Conservation (phyloP, 2,888 invertebrate genomes). For the Dynastes hyllus region DNA sequence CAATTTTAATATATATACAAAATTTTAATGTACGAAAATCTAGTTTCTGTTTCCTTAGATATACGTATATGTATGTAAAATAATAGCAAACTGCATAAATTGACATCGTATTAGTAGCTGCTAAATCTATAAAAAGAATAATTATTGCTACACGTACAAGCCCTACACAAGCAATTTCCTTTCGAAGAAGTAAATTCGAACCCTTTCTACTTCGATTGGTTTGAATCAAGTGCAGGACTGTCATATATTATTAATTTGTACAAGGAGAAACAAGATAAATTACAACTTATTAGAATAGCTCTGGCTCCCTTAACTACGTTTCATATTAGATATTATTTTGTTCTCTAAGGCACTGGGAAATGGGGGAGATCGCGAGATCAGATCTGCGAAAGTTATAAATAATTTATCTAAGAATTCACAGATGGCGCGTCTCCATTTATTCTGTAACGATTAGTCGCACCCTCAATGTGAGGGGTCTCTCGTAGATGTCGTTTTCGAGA, state of each 20-base stretch:
- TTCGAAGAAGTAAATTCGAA: too few relatives aligned
- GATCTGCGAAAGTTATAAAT: slow-evolving; percentile 36
- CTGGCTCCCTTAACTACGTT: background rate
- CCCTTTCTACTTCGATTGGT: background rate
- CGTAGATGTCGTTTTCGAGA: slow-evolving; percentile 70
- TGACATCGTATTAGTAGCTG: slow-evolving; percentile 11
- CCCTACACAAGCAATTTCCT: too few relatives aligned
- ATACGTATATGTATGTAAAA: background rate
- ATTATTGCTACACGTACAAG: too few relatives aligned
- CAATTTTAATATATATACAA: too few relatives aligned
- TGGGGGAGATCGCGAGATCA: background rate
- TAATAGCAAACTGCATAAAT: slow-evolving; percentile 18
- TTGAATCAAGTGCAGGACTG: background rate
- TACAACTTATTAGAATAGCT: background rate
- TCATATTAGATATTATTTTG: background rate
- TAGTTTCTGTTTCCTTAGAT: too few relatives aligned
- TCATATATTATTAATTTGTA: background rate
- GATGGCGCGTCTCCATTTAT: slow-evolving; percentile 59
- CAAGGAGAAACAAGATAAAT: slow-evolving; percentile 8
- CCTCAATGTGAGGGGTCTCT: slow-evolving; percentile 74
- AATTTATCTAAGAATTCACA: slow-evolving; percentile 45
- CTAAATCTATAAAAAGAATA: background rate
- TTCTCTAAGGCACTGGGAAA: slow-evolving; percentile 14
- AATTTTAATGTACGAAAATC: too few relatives aligned
- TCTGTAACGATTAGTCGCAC: slow-evolving; percentile 73